Conservation (phyloP, 53 echinoderm and acorn worm genomes). For the Mesocentrotus franciscanus region DNA sequence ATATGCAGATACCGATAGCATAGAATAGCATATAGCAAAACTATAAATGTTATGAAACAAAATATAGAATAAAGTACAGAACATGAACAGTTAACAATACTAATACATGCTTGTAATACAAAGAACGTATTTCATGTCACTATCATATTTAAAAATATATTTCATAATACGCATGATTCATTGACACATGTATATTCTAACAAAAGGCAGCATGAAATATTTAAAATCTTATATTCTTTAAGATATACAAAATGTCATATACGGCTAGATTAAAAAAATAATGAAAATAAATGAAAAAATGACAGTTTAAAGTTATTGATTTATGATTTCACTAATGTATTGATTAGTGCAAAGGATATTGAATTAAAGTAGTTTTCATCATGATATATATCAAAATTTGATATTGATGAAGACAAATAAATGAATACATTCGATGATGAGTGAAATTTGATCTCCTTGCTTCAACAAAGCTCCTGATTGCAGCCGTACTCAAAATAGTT, state of each 20-base stretch:
- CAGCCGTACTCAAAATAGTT: background rate
- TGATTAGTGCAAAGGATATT: constrained; percentile 7
- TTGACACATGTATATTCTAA: no score
- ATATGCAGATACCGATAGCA: no score
- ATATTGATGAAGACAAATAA: background rate
- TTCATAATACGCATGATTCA: no score
- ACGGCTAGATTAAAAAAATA: background rate
- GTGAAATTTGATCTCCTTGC: background rate
- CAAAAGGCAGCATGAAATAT: background rate
- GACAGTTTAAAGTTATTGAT: background rate
- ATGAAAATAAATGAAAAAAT: background rate
- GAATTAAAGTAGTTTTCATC: constrained; percentile 1
- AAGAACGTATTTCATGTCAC: no score
- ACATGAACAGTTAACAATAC: no score
- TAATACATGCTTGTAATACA: no score
- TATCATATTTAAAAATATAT: no score
- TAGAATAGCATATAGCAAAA: no score
- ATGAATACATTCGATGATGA: background rate
- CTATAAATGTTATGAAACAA: no score
- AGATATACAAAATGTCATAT: background rate
- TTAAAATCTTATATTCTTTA: background rate
- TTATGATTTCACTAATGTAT: background rate
- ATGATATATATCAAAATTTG: background rate
- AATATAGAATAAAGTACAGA: no score
- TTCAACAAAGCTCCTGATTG: background rate